phyloP scores from a whole-genome alignment of 2,113 vertebrate species.

The Hipposideros armiger region DNA sequence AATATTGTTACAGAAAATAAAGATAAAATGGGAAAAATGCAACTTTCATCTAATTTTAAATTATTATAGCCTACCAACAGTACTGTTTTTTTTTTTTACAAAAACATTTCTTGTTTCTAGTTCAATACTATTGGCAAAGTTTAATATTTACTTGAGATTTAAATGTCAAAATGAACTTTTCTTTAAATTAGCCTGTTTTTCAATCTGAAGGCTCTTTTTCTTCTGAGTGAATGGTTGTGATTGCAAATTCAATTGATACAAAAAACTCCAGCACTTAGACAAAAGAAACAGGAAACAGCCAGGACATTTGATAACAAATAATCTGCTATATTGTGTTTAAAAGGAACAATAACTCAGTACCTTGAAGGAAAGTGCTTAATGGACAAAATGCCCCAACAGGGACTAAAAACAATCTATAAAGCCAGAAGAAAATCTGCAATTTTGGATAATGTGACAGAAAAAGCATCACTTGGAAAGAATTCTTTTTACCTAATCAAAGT shows the following conservation, averaged over 20 bases:
- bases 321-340: slow-evolving; percentile 54
- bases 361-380: neutral
- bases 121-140: slow-evolving; percentile 3
- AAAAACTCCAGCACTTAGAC: slow-evolving; percentile 25
- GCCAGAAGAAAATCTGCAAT: neutral
- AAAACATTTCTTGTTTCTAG: neutral
- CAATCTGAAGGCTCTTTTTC: slow-evolving; percentile 35
- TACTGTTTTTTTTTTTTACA: neutral
- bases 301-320: slow-evolving; percentile 47
- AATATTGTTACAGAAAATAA: slow-evolving; percentile 9
- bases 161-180: slow-evolving; percentile 59
- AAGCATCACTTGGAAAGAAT: neutral
- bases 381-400: neutral
- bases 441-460: slow-evolving; percentile 55
- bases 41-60: neutral
- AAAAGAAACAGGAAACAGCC: slow-evolving; percentile 40
- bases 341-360: neutral
- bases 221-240: slow-evolving; percentile 66
- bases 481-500: slow-evolving; percentile 44
- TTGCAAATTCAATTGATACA: slow-evolving; percentile 62
- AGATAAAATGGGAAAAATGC: neutral
- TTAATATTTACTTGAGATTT: slow-evolving; percentile 33
- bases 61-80: neutral
- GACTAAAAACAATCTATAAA: slow-evolving; percentile 21
- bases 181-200: slow-evolving; percentile 60